These are phyloP conservation scores for Callipepla californica DNA, from an alignment of 2,113 vertebrate species.

Conservation along the genomic window DNA sequence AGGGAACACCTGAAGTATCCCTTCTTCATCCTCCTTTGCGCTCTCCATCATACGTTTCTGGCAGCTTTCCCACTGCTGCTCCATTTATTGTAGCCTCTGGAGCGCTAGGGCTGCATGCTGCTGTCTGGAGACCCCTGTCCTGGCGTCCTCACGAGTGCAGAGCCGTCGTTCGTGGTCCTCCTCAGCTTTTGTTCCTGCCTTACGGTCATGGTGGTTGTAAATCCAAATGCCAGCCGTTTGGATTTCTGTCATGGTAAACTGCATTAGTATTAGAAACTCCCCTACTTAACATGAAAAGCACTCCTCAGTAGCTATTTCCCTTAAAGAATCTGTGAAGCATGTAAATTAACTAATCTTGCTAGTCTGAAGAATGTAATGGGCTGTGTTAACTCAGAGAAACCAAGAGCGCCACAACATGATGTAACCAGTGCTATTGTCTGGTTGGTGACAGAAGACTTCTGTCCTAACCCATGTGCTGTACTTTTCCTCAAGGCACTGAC, in stretches of 20 bases:
- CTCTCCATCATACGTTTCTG: rapidly evolving
- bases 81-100: background rate
- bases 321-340: background rate
- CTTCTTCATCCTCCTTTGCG: background rate
- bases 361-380: background rate
- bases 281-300: background rate
- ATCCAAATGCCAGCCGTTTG: background rate
- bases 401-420: background rate
- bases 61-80: background rate
- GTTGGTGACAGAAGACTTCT: background rate
- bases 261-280: background rate
- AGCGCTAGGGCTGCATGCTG: background rate
- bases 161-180: background rate
- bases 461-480: background rate
- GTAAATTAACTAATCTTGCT: background rate
- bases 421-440: background rate
- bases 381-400: background rate
- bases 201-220: background rate
- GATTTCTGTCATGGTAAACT: background rate
- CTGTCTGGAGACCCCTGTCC: background rate
- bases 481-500: background rate
- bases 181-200: background rate
- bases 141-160: rapidly evolving
- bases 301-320: background rate
- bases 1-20: background rate